Percentiles rank a stretch among this genome's conserved stretches.
Evolutionary conservation across 2,797 vertebrate species (phyloP).

Genomic region (Hippoglossus hippoglossus): DNA sequence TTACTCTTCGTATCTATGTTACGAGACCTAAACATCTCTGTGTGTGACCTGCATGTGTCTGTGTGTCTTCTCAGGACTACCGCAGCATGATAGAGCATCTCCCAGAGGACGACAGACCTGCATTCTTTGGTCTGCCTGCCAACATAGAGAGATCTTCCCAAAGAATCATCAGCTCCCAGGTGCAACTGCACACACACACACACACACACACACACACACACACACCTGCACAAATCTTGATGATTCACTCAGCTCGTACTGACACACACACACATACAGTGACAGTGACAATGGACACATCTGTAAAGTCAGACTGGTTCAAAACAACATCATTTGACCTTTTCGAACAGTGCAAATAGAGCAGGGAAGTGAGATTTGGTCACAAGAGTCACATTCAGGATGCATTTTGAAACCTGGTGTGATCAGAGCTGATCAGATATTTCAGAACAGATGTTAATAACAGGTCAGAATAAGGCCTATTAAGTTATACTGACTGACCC

Average conservation of each 20-base stretch:
- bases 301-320: too few species aligned
- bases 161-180: conserved; percentile 93
- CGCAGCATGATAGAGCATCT: conserved; percentile 90
- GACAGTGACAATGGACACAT: too few species aligned
- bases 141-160: conserved; percentile 96
- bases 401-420: too few species aligned
- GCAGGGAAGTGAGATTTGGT: too few species aligned
- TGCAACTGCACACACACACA: conserved; percentile 52
- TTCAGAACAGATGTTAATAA: too few species aligned
- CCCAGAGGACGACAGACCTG: conserved; percentile 95
- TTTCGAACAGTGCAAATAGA: too few species aligned
- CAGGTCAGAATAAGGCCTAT: background rate
- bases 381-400: too few species aligned
- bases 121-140: conserved; percentile 95
- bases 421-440: too few species aligned
- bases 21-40: conserved; percentile 8
- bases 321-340: too few species aligned
- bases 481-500: background rate
- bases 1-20: background rate
- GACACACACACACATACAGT: too few species aligned
- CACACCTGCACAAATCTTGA: background rate
- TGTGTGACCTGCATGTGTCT: conserved; percentile 49
- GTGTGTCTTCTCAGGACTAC: conserved; percentile 88
- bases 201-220: conserved; percentile 1
- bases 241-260: too few species aligned